A percentile compares a stretch with the other conserved stretches of the same genome.
These are phyloP conservation scores for Auanema sp. DNA, from an alignment of 2,888 invertebrate genomes.

Conservation along the genomic window DNA sequence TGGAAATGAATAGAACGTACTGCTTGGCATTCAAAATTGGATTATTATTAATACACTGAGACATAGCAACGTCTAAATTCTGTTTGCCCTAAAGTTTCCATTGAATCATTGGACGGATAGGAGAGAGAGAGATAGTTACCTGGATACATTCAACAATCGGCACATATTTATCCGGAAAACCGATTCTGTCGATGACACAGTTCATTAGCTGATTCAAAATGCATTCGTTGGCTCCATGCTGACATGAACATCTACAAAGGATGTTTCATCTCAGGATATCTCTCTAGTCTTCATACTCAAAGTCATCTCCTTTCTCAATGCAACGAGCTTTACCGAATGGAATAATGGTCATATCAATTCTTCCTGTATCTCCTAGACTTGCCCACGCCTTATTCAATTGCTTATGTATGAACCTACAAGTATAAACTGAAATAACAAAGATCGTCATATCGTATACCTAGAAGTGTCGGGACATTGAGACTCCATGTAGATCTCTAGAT, in stretches of 20 bases:
- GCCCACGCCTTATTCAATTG: conserved; percentile 54
- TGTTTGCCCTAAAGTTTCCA: conserved; percentile 21
- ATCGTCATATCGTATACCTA: conserved; percentile 16
- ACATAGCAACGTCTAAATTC: conserved; percentile 42
- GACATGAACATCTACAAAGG: conserved; percentile 53
- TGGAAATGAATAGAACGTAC: conserved; percentile 11
- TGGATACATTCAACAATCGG: conserved; percentile 53
- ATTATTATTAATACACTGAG: conserved; percentile 37
- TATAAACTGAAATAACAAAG: background rate
- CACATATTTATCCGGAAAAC: conserved; percentile 48
- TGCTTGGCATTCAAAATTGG: conserved; percentile 14
- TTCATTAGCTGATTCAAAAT: conserved; percentile 61
- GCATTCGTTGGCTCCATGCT: conserved; percentile 61
- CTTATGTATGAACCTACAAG: conserved; percentile 45
- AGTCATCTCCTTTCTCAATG: conserved; percentile 43
- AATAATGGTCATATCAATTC: conserved; percentile 52
- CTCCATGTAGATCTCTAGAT: conserved; percentile 62
- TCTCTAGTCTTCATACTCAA: conserved; percentile 25
- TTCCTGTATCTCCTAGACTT: conserved; percentile 38
- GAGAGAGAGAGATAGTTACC: conserved; percentile 15
- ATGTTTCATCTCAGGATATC: conserved; percentile 2
- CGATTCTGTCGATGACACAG: conserved; percentile 58
- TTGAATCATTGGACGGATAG: background rate
- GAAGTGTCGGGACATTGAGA: conserved; percentile 63
- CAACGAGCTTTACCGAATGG: conserved; percentile 63